Evolutionary conservation across 2,113 vertebrate genomes (phyloP).

Genomic region (Plecotus auritus): DNA sequence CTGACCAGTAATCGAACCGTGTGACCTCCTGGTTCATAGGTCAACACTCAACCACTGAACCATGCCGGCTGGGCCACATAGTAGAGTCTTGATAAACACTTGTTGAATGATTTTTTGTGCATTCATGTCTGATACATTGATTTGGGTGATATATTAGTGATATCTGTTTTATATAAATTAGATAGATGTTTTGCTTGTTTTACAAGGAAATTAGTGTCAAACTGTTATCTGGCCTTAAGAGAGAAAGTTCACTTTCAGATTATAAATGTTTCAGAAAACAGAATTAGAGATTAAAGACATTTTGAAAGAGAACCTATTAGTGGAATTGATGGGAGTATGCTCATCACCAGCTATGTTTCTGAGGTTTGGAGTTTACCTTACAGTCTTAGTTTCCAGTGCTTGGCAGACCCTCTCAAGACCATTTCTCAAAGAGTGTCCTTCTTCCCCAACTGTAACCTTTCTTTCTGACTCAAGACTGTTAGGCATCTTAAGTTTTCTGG

Average conservation of each 20-base stretch:
- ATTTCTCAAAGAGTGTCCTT: background rate
- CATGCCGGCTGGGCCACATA: no score
- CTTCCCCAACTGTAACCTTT: background rate
- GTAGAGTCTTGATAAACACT: background rate
- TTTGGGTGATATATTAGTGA: background rate
- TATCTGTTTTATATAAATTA: background rate
- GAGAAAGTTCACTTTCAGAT: background rate
- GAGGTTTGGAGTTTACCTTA: background rate
- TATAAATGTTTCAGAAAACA: constrained; percentile 24
- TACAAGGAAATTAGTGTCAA: background rate
- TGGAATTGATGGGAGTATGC: background rate
- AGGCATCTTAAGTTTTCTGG: background rate
- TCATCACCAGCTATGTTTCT: background rate
- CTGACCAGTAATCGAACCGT: no score
- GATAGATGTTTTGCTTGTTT: background rate
- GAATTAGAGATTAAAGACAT: background rate
- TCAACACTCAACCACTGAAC: no score
- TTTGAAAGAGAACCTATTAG: constrained; percentile 14
- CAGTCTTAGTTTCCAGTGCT: background rate
- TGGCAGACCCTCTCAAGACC: background rate
- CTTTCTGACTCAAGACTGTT: background rate
- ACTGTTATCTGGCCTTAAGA: background rate
- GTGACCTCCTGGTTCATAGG: no score
- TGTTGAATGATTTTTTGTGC: background rate
- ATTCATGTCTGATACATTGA: background rate